Evolutionary conservation across 1,140 invertebrate genomes (phyloP).

Genomic region (Drosophila subobscura): DNA sequence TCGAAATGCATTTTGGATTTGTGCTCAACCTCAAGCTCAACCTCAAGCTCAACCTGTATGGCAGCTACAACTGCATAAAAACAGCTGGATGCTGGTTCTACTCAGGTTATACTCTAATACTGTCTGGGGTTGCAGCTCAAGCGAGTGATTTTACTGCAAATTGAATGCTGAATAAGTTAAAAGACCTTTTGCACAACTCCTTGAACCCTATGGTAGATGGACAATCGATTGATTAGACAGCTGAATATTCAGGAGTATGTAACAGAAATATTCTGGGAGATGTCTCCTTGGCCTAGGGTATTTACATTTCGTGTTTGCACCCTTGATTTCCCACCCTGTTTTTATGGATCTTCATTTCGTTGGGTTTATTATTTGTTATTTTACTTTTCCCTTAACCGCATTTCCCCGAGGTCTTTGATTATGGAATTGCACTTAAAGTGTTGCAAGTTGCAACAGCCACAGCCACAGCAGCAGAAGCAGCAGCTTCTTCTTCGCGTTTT

Average conservation of each 20-base stretch:
- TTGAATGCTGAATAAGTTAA: no score
- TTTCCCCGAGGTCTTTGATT: slow-evolving; percentile 64
- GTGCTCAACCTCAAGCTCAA: neutral
- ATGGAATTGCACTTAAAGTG: slow-evolving; percentile 77
- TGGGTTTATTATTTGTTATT: slow-evolving; percentile 37
- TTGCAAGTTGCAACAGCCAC: slow-evolving; percentile 63
- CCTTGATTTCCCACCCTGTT: slow-evolving; percentile 14
- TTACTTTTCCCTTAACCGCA: slow-evolving; percentile 3
- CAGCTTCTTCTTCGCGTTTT: slow-evolving; percentile 22
- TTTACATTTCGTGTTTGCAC: neutral
- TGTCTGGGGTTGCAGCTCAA: no score
- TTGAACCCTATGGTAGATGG: no score
- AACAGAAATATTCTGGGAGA: neutral
- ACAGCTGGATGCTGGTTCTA: no score
- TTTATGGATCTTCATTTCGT: slow-evolving; percentile 61
- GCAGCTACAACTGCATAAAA: no score
- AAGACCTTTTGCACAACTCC: no score
- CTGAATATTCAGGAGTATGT: no score
- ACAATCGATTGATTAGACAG: no score
- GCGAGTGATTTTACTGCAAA: no score
- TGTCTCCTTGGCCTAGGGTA: slow-evolving; percentile 13
- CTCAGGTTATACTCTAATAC: no score
- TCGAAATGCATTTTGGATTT: slow-evolving; percentile 45
- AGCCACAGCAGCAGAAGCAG: neutral
- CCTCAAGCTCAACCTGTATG: no score